Evolutionary conservation across 2,797 vertebrate genomes (phyloP).

Genomic region (Phrynocephalus guinanensis): DNA sequence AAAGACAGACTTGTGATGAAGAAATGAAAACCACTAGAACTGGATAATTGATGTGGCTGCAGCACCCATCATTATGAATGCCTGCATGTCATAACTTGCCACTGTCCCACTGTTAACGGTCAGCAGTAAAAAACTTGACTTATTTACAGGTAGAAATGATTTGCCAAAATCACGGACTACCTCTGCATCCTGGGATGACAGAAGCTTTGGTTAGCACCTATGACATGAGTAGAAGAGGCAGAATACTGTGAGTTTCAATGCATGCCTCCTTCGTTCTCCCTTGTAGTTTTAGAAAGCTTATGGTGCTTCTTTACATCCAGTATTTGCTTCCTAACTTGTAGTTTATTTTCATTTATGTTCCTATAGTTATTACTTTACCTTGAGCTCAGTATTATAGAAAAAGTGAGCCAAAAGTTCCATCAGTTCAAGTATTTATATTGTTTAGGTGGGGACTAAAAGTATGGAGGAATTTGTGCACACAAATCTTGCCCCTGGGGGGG

Average conservation of each 20-base stretch:
- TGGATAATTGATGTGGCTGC: too few relatives aligned
- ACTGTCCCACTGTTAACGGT: background rate
- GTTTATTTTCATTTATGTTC: too few relatives aligned
- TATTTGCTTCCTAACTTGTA: too few relatives aligned
- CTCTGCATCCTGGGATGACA: constrained; percentile 51
- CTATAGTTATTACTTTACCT: background rate
- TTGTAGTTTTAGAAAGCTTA: too few relatives aligned
- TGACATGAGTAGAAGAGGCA: constrained; percentile 45
- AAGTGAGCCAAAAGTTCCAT: too few relatives aligned
- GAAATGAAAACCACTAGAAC: too few relatives aligned
- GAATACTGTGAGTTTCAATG: constrained; percentile 44
- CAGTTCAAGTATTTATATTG: too few relatives aligned
- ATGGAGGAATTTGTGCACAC: background rate
- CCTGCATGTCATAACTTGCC: background rate
- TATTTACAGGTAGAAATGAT: constrained; percentile 58
- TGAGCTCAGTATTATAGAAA: background rate
- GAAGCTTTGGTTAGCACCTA: constrained; percentile 56
- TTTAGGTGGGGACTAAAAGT: background rate
- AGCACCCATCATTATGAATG: too few relatives aligned
- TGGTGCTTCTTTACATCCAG: too few relatives aligned
- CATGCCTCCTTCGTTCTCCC: background rate
- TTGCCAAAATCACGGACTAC: constrained; percentile 56
- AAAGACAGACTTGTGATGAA: background rate
- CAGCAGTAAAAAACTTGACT: constrained; percentile 20
- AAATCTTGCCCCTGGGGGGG: background rate